Evolutionary conservation across 2,797 vertebrate genomes (phyloP), one percentile per base, ranked within the genome.

Genomic region (Silurus lanzhouensis): DNA sequence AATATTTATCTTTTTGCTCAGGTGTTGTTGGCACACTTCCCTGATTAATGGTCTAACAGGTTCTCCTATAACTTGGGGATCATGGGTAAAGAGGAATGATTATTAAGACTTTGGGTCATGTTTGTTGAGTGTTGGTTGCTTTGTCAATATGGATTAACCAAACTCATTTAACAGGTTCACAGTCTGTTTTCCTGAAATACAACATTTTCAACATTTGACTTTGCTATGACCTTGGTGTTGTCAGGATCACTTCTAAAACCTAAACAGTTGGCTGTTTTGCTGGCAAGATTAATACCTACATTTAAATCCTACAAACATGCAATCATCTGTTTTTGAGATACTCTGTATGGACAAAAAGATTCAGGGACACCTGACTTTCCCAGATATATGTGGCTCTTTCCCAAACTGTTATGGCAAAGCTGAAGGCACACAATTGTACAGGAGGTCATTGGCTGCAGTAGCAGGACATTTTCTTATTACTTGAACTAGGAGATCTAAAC

Each of bases 1-100:
- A 94, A 95, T 93, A 95, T 94, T 93, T 87, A 96, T 87, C 57
- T 85, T 83, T 90, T 87, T 90, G 90, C 87, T 92, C 92, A 91
- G 81, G 86, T 92, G 90, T 83, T 82, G 88, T 90, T 84, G 83
- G 88, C 91, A 91, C 91, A 92, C 92, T 92, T 90, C 92, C 91
- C 85, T 90, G 89, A 89, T 92, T 92, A 91, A 93, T 92, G 90
- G 89, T 87, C 88, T 87, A 68, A 84, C 84, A 74, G 87, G 89
- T 57, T 87, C 89, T 89, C 90, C 82, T 83, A 52, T 86, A 80
- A 8, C 3, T 76, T 90, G 86, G 52, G 78, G 61, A 64, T 52
- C 68, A 52, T 71, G 27, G 10, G 19, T 57, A 60, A 68, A 81
- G 82, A 87, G 86, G 38, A n/a, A 20, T 0, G 6, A 20, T 2